Conservation (phyloP, 2,797 vertebrate species). For the Sebastes matsubarae region DNA sequence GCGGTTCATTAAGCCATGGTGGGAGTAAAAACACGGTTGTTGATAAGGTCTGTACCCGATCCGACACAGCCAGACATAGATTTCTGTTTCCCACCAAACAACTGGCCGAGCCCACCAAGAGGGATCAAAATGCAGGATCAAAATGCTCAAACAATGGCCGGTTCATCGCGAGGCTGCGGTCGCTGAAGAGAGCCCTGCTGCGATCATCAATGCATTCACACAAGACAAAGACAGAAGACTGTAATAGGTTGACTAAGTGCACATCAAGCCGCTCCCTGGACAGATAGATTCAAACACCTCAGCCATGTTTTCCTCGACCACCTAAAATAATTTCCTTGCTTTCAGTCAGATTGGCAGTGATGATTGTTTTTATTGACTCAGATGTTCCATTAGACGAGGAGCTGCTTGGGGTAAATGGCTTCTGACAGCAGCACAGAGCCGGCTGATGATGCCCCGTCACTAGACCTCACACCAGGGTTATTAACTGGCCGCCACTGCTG, state of each 20-base stretch:
- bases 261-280: conserved; percentile 62
- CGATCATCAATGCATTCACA: conserved; percentile 49
- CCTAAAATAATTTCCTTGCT: conserved; percentile 81
- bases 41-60: conserved; percentile 60
- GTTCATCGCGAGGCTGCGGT: background rate
- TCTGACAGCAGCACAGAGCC: conserved; percentile 77
- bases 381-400: conserved; percentile 83
- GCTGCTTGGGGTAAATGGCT: conserved; percentile 78
- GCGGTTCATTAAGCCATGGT: conserved; percentile 76
- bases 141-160: conserved; percentile 8
- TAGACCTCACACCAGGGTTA: conserved; percentile 77
- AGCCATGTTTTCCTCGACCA: conserved; percentile 74
- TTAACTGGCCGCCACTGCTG: conserved; percentile 72
- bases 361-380: conserved; percentile 86
- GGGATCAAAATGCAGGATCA: conserved; percentile 42
- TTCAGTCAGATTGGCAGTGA: conserved; percentile 78
- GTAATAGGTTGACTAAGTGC: conserved; percentile 64
- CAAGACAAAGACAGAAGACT: conserved; percentile 42
- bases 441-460: conserved; percentile 75
- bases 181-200: conserved; percentile 26
- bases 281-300: conserved; percentile 62
- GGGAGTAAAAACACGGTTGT: conserved; percentile 66
- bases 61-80: conserved; percentile 58
- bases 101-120: conserved; percentile 13
- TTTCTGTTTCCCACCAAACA: conserved; percentile 63